Percentiles rank a stretch among this genome's conserved stretches.
Evolutionary conservation across 2,113 vertebrate species (phyloP).

Genomic region (Boleophthalmus pectinirostris): DNA sequence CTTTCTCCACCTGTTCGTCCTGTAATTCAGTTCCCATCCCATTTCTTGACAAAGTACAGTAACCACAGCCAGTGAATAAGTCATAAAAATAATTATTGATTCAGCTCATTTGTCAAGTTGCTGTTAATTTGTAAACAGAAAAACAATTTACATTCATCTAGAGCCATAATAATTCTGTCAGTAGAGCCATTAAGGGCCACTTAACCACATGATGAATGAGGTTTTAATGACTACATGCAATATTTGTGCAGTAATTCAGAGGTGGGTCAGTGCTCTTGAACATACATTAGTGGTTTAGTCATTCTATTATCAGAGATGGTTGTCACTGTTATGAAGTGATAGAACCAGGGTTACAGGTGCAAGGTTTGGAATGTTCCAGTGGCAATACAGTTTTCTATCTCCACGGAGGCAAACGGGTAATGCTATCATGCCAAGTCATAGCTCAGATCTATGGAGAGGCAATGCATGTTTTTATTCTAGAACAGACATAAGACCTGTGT

Average conservation of each 20-base stretch:
- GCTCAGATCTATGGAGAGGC: no score
- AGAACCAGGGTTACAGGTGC: neutral
- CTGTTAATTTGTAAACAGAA: neutral
- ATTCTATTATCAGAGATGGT: neutral
- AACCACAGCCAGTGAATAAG: neutral
- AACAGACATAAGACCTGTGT: no score
- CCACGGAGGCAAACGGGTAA: no score
- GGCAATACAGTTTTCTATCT: no score
- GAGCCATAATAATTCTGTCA: neutral
- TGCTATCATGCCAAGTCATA: no score
- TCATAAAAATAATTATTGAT: neutral
- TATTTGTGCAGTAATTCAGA: neutral
- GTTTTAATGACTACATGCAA: neutral
- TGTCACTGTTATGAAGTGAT: neutral
- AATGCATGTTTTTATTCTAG: no score
- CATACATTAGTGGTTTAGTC: neutral
- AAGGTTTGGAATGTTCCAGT: neutral
- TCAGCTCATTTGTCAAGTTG: neutral
- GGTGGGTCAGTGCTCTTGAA: constrained; percentile 1
- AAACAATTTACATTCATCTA: neutral
- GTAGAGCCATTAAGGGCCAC: neutral
- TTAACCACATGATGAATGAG: constrained; percentile 2
- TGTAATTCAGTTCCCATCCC: neutral
- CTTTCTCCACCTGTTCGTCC: no score
- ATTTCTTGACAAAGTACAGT: neutral